phyloP scores from a whole-genome alignment of 2,797 vertebrate genomes.

The Echeneis naucrates region DNA sequence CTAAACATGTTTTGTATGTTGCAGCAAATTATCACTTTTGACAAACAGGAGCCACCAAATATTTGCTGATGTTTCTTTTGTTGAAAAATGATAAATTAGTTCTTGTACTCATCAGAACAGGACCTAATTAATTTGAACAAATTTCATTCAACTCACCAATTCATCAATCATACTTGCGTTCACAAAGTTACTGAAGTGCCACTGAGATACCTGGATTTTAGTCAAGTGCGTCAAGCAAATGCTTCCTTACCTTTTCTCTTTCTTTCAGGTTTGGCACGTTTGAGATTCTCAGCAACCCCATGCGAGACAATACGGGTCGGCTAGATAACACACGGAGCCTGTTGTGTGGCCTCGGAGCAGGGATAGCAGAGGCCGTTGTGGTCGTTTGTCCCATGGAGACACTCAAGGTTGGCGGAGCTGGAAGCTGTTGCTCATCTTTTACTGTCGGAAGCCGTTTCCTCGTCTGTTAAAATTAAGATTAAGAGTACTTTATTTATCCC shows the following conservation, averaged over 20 bases:
- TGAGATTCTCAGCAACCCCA: constrained; percentile 86
- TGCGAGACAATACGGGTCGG: constrained; percentile 83
- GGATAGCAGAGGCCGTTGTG: constrained; percentile 83
- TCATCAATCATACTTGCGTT: background rate
- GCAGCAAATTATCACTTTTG: background rate
- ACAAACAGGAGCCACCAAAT: background rate
- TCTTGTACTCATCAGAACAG: too few species aligned
- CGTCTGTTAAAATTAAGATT: too few species aligned
- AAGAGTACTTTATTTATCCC: too few species aligned
- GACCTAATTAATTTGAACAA: background rate
- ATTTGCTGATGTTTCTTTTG: background rate
- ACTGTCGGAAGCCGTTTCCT: background rate
- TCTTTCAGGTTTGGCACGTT: constrained; percentile 85
- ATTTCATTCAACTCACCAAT: background rate
- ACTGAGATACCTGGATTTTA: background rate
- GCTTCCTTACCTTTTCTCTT: background rate
- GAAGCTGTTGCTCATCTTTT: background rate
- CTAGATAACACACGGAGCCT: constrained; percentile 86
- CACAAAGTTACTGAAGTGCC: background rate
- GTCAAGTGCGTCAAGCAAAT: background rate
- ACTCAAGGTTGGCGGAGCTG: constrained; percentile 77
- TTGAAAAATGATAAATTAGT: too few species aligned
- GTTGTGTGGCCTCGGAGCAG: constrained; percentile 84
- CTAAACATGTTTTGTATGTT: background rate
- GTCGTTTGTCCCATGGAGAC: constrained; percentile 89